Conservation (phyloP, 2,797 vertebrate species). For the Pagetopsis macropterus region DNA sequence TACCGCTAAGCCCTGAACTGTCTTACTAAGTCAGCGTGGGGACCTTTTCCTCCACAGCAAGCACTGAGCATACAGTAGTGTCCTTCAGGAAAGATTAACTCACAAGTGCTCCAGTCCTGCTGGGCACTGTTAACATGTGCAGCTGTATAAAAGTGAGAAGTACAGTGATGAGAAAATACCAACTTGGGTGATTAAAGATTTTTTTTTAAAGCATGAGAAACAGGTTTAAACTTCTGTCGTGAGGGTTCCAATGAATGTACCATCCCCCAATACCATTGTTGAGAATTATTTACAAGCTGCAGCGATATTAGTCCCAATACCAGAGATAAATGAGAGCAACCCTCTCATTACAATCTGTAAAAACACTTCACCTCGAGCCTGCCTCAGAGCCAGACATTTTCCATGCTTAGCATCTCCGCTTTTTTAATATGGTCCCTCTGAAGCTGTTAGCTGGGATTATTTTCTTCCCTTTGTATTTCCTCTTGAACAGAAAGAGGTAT, state of each 20-base stretch:
- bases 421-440: conserved; percentile 66
- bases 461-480: conserved; percentile 47
- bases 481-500: conserved; percentile 68
- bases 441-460: conserved; percentile 45
- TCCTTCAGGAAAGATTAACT: conserved; percentile 31
- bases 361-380: conserved; percentile 56
- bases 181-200: not conserved
- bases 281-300: conserved; percentile 41
- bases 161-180: not conserved
- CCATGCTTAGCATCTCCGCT: conserved; percentile 58
- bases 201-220: conserved; percentile 1
- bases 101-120: conserved; percentile 3
- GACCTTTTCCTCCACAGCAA: not conserved
- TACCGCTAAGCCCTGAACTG: not conserved
- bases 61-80: not conserved
- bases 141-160: conserved; percentile 15
- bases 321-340: conserved; percentile 44
- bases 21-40: conserved; percentile 8
- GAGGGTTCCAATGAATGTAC: conserved; percentile 3
- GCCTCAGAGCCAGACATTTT: conserved; percentile 63
- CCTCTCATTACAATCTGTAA: conserved; percentile 58
- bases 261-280: not conserved
- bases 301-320: conserved; percentile 52
- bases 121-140: conserved; percentile 25
- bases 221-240: conserved; percentile 20